phyloP scores from a whole-genome alignment of 2,797 vertebrate genomes.

The Echeneis naucrates region DNA sequence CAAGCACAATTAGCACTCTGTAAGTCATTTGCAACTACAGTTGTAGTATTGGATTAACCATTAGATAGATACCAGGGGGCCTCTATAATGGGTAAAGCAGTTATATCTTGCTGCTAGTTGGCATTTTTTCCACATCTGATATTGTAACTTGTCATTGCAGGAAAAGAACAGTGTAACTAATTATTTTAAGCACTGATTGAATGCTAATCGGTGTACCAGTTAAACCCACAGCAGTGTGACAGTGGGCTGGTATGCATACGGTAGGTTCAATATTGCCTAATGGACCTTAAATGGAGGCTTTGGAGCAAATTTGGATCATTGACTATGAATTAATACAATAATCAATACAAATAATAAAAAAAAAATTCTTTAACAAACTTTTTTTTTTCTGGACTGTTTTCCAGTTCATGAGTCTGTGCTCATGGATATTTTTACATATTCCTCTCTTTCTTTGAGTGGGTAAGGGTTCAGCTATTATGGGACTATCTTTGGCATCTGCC shows the following conservation, averaged over 20 bases:
- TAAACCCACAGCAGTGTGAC: background rate
- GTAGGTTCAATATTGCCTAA: background rate
- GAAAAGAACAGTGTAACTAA: background rate
- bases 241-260: background rate
- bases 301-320: background rate
- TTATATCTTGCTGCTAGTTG: background rate
- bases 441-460: constrained; percentile 35
- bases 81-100: background rate
- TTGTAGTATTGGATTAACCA: no score
- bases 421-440: constrained; percentile 21
- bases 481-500: constrained; percentile 35
- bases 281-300: constrained; percentile 9
- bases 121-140: background rate
- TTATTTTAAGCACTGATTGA: background rate
- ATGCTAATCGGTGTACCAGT: background rate
- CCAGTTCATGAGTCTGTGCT: background rate
- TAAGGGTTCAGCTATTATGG: constrained; percentile 43
- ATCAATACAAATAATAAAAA: no score
- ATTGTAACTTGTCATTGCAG: background rate
- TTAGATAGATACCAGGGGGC: no score
- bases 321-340: no score
- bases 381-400: background rate
- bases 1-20: no score
- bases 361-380: no score
- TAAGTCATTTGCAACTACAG: no score